Base-by-base conservation (phyloP, 2,113 vertebrate genomes). In the Rutilus rutilus region DNA sequence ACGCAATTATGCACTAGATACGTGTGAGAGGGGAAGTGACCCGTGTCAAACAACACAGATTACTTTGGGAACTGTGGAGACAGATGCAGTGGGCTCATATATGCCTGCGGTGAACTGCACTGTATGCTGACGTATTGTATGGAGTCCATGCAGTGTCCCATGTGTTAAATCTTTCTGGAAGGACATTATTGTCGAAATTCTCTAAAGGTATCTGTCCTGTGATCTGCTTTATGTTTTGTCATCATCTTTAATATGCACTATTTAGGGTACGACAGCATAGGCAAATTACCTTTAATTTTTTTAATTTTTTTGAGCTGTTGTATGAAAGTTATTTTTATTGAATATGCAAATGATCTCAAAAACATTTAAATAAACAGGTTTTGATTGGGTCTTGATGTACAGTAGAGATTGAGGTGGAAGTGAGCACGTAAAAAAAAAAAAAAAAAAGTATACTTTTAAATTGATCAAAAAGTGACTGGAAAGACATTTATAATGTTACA, bases 11-110 rank as follows among this genome's bases (percentile, higher is more conserved):
- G 86, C 84, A 85, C 82, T 79, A 82, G 71, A 78, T 85, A 82
- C 64, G 76, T 86, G 86, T 86, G 73, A 86, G 73, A 59, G 52
- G 64, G 45, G 60, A 77, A 82, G 62, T 78, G 86, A 87, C 87
- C 89, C 78, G 25, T 87, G 80, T 89, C 84, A 86, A 87, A 89
- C 86, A 86, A 87, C 87, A 89, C 82, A 59, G 62, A 86, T 88
- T 87, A 88, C 71, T 81, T 42, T 47, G 78, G 78, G 78, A 81
- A 25, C 78, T 45, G 25, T 23, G 57, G n/a, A 81, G 59, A 64
- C 2, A 1, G n/a, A 81, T 64, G 15, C 39, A 19, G 36, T 3
- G 12, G 54, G 54, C 33, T 25, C 59, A 33, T 80, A 30, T 80
- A 80, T 80, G 59, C 78, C 60, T 64, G 78, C 17, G 59, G n/a